Evolutionary conservation across 64 coral and sea anemone genomes (phyloP).

Genomic region (Stichodactyla helianthus): DNA sequence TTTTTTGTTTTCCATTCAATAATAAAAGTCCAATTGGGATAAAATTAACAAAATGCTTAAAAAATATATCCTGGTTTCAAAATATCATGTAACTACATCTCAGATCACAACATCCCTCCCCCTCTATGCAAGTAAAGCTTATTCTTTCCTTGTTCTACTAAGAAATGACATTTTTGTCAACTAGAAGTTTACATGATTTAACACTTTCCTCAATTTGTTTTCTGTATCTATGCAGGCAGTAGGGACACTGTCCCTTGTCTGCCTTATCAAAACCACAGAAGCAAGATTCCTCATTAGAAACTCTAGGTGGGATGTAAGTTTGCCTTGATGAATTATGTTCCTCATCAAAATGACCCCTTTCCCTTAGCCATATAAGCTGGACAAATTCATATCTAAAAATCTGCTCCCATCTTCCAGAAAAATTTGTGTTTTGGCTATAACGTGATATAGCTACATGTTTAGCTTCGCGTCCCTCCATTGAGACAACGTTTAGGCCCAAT

Average conservation of each 20-base stretch:
- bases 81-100: not conserved
- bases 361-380: conserved; percentile 42
- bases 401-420: conserved; percentile 27
- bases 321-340: conserved; percentile 47
- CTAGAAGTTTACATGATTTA: conserved; percentile 14
- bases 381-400: conserved; percentile 39
- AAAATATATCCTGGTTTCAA: not conserved
- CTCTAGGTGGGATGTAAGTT: conserved; percentile 38
- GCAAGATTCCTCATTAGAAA: conserved; percentile 42
- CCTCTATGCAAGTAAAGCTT: not conserved
- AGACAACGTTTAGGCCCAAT: conserved; percentile 1
- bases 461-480: conserved; percentile 47
- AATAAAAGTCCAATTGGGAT: not conserved
- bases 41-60: not conserved
- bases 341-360: conserved; percentile 15
- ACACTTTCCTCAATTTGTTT: conserved; percentile 41
- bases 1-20: not conserved
- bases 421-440: conserved; percentile 33
- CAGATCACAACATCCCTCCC: not conserved
- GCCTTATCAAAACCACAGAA: conserved; percentile 54
- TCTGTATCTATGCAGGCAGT: conserved; percentile 36
- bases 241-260: conserved; percentile 20
- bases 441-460: conserved; percentile 31
- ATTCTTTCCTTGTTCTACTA: not conserved
- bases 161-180: conserved; percentile 35